A percentile compares a stretch with the other conserved stretches of the same genome.
phyloP scores from a whole-genome alignment of 2,888 invertebrate species.

The Gandaritis pyraliata region DNA sequence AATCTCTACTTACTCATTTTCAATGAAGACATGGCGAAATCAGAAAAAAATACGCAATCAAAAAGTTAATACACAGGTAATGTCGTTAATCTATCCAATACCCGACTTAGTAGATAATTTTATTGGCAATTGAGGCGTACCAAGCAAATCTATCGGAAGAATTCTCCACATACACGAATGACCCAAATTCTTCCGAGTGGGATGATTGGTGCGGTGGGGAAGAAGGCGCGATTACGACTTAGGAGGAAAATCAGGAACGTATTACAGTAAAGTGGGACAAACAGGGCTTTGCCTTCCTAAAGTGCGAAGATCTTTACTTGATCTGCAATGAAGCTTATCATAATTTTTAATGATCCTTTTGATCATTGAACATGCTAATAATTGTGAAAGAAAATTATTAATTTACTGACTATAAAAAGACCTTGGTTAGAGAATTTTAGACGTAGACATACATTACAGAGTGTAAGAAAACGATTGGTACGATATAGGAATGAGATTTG shows the following conservation, averaged over 20 bases:
- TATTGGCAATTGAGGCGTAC: constrained; percentile 64
- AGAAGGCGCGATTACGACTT: constrained; percentile 36
- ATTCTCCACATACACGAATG: constrained; percentile 64
- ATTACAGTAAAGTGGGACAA: constrained; percentile 12
- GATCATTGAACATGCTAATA: no score
- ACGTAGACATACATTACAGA: no score
- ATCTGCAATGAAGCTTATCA: no score
- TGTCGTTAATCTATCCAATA: constrained; percentile 49
- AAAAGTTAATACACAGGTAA: not conserved
- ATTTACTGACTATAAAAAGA: no score
- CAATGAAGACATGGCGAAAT: no score
- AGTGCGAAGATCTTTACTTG: not conserved
- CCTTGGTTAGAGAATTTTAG: no score
- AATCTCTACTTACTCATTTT: no score
- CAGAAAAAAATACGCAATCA: no score
- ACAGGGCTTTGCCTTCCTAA: not conserved
- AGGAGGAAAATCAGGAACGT: constrained; percentile 3
- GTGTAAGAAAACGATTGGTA: no score
- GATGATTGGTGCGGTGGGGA: constrained; percentile 44
- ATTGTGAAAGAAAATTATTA: no score
- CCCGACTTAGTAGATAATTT: constrained; percentile 54
- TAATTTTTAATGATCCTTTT: no score
- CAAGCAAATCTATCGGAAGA: constrained; percentile 75
- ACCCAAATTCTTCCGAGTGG: constrained; percentile 63
- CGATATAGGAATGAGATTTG: no score